phyloP scores from a whole-genome alignment of 2,797 vertebrate species.

The Galaxias olidus region DNA sequence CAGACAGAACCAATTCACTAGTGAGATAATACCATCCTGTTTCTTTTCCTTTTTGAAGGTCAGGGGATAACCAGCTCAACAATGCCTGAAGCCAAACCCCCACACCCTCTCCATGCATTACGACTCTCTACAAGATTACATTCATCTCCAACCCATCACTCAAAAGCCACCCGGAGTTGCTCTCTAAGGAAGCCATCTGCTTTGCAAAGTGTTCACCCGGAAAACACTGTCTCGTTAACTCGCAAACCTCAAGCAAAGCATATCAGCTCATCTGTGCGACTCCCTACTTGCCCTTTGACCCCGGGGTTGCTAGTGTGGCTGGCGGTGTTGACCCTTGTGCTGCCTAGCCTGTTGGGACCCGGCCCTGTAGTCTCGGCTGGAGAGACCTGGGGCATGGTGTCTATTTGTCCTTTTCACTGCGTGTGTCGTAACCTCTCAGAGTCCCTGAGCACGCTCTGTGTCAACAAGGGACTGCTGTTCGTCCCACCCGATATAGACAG shows the following conservation, averaged over 20 bases:
- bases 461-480: slow-evolving; percentile 90
- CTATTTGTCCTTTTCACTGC: slow-evolving; percentile 88
- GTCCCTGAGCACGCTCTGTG: slow-evolving; percentile 90
- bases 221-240: neutral
- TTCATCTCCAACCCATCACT: slow-evolving; percentile 35
- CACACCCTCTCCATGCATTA: slow-evolving; percentile 55
- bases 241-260: neutral
- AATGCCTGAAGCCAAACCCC: slow-evolving; percentile 79
- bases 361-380: too few relatives aligned
- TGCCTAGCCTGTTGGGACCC: slow-evolving; percentile 70
- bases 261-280: slow-evolving; percentile 49
- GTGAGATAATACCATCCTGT: neutral
- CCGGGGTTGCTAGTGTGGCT: slow-evolving; percentile 70
- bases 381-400: slow-evolving; percentile 82
- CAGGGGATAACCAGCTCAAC: slow-evolving; percentile 79
- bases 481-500: slow-evolving; percentile 89
- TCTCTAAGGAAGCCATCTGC: neutral
- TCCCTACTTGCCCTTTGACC: slow-evolving; percentile 39
- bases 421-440: slow-evolving; percentile 92
- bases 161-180: neutral
- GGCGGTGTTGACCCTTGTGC: slow-evolving; percentile 73
- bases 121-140: slow-evolving; percentile 55
- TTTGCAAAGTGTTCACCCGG: neutral
- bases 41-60: slow-evolving; percentile 62
- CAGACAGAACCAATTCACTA: neutral